Conservation (phyloP, 1,140 invertebrate species). For the Stegodyphus mimosarum region DNA sequence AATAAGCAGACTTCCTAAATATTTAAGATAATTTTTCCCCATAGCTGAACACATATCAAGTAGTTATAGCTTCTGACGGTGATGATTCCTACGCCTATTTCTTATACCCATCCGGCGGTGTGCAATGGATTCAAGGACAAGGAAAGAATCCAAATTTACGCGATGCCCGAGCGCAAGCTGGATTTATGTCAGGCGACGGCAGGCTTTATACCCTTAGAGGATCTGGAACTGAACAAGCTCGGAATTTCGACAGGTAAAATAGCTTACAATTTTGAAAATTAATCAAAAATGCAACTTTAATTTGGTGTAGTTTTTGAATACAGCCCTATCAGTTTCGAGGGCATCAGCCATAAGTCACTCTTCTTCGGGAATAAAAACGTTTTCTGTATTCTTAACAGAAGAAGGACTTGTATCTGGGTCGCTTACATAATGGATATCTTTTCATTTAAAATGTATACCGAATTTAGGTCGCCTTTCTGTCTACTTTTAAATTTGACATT, state of each 20-base stretch:
- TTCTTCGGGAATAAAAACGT: neutral
- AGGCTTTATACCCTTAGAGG: constrained; percentile 78
- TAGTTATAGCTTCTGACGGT: constrained; percentile 84
- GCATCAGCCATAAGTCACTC: no score
- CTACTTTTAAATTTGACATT: no score
- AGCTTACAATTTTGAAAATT: neutral
- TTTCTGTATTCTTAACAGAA: neutral
- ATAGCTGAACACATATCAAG: constrained; percentile 83
- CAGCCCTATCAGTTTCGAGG: no score
- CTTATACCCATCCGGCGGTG: constrained; percentile 85
- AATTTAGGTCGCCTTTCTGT: no score
- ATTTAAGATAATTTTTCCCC: neutral
- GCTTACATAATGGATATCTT: no score
- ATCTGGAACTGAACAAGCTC: constrained; percentile 88
- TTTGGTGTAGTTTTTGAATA: no score
- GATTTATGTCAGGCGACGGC: constrained; percentile 86
- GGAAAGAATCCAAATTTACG: constrained; percentile 75
- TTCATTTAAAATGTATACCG: no score
- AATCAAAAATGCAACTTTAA: neutral
- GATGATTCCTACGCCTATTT: constrained; percentile 84
- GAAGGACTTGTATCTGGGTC: no score
- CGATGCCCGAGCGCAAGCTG: constrained; percentile 90
- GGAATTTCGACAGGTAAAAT: constrained; percentile 77
- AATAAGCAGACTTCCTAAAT: no score
- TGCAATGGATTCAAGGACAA: constrained; percentile 88